phyloP scores from a whole-genome alignment of 2,888 invertebrate genomes.

The Cyaniris semiargus region DNA sequence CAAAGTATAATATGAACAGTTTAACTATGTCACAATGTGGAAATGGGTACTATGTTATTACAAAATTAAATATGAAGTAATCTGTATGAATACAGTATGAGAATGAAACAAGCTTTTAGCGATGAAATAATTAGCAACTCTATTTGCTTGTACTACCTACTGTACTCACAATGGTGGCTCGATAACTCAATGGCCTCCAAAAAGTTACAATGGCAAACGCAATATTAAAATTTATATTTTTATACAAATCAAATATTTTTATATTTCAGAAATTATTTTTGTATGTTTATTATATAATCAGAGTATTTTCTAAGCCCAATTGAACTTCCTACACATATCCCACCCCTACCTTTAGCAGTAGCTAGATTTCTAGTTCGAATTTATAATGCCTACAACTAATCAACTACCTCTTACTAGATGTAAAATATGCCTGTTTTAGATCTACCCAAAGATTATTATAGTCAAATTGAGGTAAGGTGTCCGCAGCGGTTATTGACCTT shows the following conservation, averaged over 20 bases:
- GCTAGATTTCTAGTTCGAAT: neutral
- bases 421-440: constrained; percentile 26
- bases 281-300: neutral
- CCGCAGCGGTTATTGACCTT: too few relatives aligned
- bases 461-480: too few relatives aligned
- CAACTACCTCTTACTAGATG: constrained; percentile 16
- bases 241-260: constrained; percentile 24
- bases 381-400: constrained; percentile 21
- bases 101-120: too few relatives aligned
- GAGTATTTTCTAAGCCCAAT: neutral
- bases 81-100: too few relatives aligned
- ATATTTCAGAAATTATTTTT: neutral
- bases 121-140: neutral
- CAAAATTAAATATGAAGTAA: neutral
- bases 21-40: neutral
- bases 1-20: neutral
- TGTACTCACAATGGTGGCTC: neutral
- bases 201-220: neutral
- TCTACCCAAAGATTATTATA: neutral
- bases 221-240: constrained; percentile 7
- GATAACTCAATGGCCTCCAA: neutral
- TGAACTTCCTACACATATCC: neutral
- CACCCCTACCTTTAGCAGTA: neutral
- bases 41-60: neutral
- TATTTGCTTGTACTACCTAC: neutral